Percentiles rank a stretch among this genome's conserved stretches.
These are phyloP conservation scores for Brotogeris chrysoptera DNA, from an alignment of 2,797 vertebrate species.

Conservation along the genomic window DNA sequence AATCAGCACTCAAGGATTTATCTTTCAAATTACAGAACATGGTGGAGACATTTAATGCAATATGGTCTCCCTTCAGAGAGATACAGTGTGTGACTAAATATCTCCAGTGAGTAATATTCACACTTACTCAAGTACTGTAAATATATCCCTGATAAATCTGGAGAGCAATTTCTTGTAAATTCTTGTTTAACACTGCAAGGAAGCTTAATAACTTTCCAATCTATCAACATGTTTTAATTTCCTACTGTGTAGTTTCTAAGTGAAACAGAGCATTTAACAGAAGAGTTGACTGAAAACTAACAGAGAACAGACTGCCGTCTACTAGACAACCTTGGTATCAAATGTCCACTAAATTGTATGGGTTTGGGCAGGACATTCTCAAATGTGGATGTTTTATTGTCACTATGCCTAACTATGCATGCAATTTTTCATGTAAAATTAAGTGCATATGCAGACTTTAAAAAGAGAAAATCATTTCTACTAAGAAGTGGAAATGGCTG, in stretches of 20 bases:
- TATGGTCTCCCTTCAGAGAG: constrained; percentile 66
- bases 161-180: constrained; percentile 65
- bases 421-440: not conserved
- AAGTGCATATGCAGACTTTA: not conserved
- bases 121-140: constrained; percentile 71
- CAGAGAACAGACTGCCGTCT: not conserved
- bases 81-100: constrained; percentile 64
- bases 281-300: not conserved
- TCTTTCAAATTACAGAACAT: constrained; percentile 65
- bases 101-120: constrained; percentile 70
- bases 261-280: constrained; percentile 14
- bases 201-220: constrained; percentile 68
- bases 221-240: constrained; percentile 73
- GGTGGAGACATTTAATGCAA: constrained; percentile 69
- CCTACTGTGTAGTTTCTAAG: constrained; percentile 22
- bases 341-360: not conserved
- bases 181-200: constrained; percentile 67
- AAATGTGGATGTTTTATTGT: not conserved
- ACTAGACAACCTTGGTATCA: not conserved
- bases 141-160: constrained; percentile 68
- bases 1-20: constrained; percentile 67
- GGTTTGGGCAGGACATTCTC: not conserved
- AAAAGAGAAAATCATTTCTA: not conserved
- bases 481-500: not conserved
- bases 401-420: not conserved